Base-by-base conservation (phyloP, 2,888 invertebrate genomes). In the Megalurothrips usitatus region DNA sequence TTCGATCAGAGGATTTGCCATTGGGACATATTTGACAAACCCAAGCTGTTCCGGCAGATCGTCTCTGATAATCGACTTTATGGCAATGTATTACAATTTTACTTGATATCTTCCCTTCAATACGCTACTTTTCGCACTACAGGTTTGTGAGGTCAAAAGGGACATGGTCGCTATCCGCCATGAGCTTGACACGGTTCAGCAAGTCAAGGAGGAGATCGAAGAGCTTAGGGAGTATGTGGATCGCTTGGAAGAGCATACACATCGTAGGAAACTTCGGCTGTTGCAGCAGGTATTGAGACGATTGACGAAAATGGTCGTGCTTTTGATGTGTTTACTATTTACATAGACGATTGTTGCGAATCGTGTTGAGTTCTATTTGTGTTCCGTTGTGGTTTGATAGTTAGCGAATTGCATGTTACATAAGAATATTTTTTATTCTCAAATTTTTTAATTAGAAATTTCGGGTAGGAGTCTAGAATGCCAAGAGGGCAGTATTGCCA, bases 91-190 rank as follows among this genome's bases (percentile, higher is more conserved):
- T 6, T 6, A 6, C 2, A 43, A 43, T 43, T 43, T n/a, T n/a
- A n/a, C n/a, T n/a, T n/a, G n/a, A n/a, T n/a, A n/a, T n/a, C n/a
- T n/a, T 43, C 34, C 34, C 34, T 43, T 43, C 6, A 43, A 43
- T 43, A 4, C 34, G 34, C 34, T 43, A 43, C 85, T 82, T 84
- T 85, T 81, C 86, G 68, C 83, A 83, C 34, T 14, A 58, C 68
- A 68, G 68, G 68, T 68, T 23, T 68, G 68, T 23, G 86, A 93
- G 91, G 93, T 96, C 85, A 96, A 96, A 89, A 92, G 96, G 86
- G 96, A 96, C 89, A 96, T 96, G 96, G 95, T 96, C 86, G 95
- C 95, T 87, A 96, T 96, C 90, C 96, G 96, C 90, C 95, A 95
- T 87, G 96, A 96, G 89, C 90, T 96, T 88, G 96, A 96, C 88